phyloP scores from a whole-genome alignment of 2,888 invertebrate genomes.

The Drosophila silvestris region DNA sequence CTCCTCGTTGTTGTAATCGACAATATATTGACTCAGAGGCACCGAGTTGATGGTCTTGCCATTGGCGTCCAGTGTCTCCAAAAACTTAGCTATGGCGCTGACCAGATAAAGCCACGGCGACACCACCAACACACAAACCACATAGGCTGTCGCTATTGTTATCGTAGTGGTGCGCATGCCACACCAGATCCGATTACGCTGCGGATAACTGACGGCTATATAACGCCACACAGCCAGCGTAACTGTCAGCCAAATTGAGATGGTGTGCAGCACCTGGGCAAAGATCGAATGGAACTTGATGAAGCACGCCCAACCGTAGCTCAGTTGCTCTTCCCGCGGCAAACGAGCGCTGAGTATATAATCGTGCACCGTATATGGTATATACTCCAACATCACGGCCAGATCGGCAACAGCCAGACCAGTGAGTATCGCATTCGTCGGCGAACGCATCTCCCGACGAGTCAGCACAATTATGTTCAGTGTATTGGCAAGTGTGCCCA shows the following conservation, averaged over 20 bases:
- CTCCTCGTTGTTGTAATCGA: slow-evolving; percentile 76
- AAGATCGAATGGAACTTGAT: slow-evolving; percentile 96
- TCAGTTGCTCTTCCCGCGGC: slow-evolving; percentile 86
- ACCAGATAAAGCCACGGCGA: slow-evolving; percentile 91
- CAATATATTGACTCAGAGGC: slow-evolving; percentile 71
- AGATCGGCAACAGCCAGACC: slow-evolving; percentile 96
- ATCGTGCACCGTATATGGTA: slow-evolving; percentile 94
- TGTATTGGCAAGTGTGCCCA: slow-evolving; percentile 96
- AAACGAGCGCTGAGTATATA: slow-evolving; percentile 87
- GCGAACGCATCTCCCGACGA: slow-evolving; percentile 94
- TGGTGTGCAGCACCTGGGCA: slow-evolving; percentile 94
- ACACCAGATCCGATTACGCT: slow-evolving; percentile 93
- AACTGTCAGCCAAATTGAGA: slow-evolving; percentile 96
- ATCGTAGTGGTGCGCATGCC: slow-evolving; percentile 91
- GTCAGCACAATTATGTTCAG: slow-evolving; percentile 96
- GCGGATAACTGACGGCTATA: slow-evolving; percentile 94
- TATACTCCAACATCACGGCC: slow-evolving; percentile 97
- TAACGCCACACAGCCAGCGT: slow-evolving; percentile 97
- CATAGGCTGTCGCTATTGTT: slow-evolving; percentile 91
- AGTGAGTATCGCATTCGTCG: slow-evolving; percentile 96
- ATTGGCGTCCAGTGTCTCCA: slow-evolving; percentile 85
- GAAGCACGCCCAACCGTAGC: slow-evolving; percentile 92
- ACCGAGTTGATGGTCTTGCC: slow-evolving; percentile 79
- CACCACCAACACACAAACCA: slow-evolving; percentile 91
- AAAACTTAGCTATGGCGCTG: slow-evolving; percentile 89